A percentile compares a stretch with the other conserved stretches of the same genome.
phyloP scores from a whole-genome alignment of 2,113 vertebrate genomes.

The Pseudonaja textilis region DNA sequence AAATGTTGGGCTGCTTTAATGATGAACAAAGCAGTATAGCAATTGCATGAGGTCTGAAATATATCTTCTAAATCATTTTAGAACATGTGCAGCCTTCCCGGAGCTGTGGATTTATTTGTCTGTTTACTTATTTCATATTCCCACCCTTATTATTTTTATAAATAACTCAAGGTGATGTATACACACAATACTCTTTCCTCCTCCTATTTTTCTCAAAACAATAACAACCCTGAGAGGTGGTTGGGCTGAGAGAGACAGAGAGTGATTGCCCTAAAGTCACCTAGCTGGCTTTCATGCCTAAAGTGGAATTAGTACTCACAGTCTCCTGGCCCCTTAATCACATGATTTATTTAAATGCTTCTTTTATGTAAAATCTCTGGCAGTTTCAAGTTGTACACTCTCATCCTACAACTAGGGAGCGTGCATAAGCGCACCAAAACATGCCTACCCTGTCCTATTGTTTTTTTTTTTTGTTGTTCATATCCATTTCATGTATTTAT shows the following conservation, averaged over 20 bases:
- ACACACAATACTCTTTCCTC: not conserved
- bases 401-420: not conserved
- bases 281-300: not conserved
- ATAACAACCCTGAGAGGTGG: not conserved
- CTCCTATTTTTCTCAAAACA: not conserved
- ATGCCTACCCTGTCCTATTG: no score
- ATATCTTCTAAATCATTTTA: not conserved
- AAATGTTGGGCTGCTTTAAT: not conserved
- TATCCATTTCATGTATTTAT: no score
- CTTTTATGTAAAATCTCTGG: not conserved
- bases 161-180: not conserved
- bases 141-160: not conserved
- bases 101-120: not conserved
- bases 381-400: not conserved
- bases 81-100: not conserved
- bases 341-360: no score
- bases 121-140: not conserved
- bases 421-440: no score
- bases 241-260: not conserved
- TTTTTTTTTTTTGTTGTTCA: no score
- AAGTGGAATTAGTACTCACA: not conserved
- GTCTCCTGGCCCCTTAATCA: not conserved
- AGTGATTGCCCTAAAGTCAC: not conserved
- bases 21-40: not conserved
- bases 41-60: not conserved